Evolutionary conservation across 2,888 invertebrate species (phyloP).

Genomic region (Mechanitis mazaeus): DNA sequence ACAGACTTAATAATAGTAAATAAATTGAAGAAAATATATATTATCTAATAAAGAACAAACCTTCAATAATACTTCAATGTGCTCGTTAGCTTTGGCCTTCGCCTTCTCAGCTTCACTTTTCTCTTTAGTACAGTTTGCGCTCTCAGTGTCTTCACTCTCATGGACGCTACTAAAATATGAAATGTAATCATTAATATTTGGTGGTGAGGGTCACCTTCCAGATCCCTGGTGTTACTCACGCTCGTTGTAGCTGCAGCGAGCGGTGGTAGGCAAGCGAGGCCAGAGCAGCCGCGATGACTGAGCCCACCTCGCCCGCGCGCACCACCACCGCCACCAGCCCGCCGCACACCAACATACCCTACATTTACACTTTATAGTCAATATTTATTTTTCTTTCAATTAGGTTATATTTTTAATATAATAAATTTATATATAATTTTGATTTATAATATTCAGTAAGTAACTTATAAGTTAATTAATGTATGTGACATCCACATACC

Average conservation of each 20-base stretch:
- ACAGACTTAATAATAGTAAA: no score
- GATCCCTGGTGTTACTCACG: conserved; percentile 13
- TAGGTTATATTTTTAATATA: no score
- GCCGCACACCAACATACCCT: conserved; percentile 59
- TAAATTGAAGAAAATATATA: no score
- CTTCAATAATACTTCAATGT: conserved; percentile 68
- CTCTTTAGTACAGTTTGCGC: conserved; percentile 42
- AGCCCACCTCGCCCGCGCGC: conserved; percentile 65
- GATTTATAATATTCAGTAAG: no score
- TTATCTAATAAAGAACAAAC: conserved; percentile 32
- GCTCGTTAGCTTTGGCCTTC: conserved; percentile 54
- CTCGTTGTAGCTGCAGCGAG: conserved; percentile 30
- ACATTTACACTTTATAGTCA: conserved; percentile 33
- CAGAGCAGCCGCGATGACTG: conserved; percentile 68
- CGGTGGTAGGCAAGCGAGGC: conserved; percentile 60
- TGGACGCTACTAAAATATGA: conserved; percentile 43
- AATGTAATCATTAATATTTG: background rate
- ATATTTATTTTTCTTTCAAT: no score
- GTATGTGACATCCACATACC: no score
- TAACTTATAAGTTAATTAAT: no score
- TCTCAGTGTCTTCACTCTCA: conserved; percentile 51
- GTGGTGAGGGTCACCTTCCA: no score
- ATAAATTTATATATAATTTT: no score
- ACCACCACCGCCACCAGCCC: conserved; percentile 66
- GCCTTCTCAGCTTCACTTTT: conserved; percentile 56